phyloP scores from a whole-genome alignment of 2,797 vertebrate species.

The Thamnophis elegans region DNA sequence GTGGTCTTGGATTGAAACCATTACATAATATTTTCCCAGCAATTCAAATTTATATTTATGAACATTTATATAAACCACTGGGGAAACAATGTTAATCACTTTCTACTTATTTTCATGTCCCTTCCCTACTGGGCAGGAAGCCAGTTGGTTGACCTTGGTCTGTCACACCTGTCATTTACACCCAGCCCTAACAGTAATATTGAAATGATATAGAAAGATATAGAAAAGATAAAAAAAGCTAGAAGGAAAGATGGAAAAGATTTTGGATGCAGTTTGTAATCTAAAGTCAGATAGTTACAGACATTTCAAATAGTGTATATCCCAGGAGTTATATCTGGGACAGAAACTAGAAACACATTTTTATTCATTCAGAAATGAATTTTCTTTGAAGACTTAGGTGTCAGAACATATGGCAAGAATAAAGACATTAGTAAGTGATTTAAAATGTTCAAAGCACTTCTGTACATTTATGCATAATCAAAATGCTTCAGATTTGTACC shows the following conservation, averaged over 20 bases:
- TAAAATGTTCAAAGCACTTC: not conserved
- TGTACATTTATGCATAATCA: not conserved
- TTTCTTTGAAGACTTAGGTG: not conserved
- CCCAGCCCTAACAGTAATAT: not conserved
- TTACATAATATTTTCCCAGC: not conserved
- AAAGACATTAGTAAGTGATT: not conserved
- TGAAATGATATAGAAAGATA: not conserved
- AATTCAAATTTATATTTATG: not conserved
- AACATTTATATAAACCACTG: not conserved
- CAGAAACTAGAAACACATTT: not conserved
- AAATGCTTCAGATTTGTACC: not conserved
- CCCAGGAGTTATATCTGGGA: not conserved
- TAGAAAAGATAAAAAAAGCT: not conserved
- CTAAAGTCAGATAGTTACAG: not conserved
- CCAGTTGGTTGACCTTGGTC: not conserved
- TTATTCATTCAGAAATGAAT: not conserved
- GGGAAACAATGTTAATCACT: not conserved
- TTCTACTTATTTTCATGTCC: not conserved
- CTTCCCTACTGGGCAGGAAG: not conserved
- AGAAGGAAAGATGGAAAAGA: not conserved
- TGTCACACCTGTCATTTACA: not conserved
- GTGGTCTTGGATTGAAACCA: not conserved
- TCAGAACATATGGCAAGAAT: not conserved
- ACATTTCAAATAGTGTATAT: not conserved
- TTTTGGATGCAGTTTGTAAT: not conserved